Base-by-base conservation (phyloP, 2,888 invertebrate species). In the Chymomyza amoena region DNA sequence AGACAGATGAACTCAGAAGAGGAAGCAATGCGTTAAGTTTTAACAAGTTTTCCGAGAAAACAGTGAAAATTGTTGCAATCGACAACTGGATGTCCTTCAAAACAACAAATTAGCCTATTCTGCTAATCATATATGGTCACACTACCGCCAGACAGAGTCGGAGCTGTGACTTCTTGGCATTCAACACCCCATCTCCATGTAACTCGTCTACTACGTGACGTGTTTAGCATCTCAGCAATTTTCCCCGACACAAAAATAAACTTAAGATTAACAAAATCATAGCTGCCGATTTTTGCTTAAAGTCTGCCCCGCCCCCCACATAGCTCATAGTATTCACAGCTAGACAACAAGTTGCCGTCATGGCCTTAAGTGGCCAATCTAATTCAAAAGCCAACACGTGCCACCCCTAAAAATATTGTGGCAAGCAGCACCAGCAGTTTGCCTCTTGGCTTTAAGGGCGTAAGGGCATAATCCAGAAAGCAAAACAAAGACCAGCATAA, bases 371-470 rank as follows among this genome's bases (percentile, higher is more conserved):
- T 32, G 36, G 57, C 36, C 45, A 61, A 61, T 36, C 54, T 67
- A 51, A 64, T 68, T 69, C 69, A 62, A 66, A 64, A 66, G 59
- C 69, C 60, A 72, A 73, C 68, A 62, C 73, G 64, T 59, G 20
- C 56, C 16, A 2, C 54, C 56, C 50, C 39, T 50, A 15, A 51
- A 51, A 51, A 51, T 67, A 64, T 66, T 73, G 66, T 69, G 39
- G 39, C 39, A 45, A 45, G 13, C 70, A 63, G 70, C 32, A 61
- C 70, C 70, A 67, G 57, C 70, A 74, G 61, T 70, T 74, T 70
- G 73, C 73, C 73, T 51, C 69, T 66, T 59, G 73, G 72, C 72
- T 70, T 70, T 54, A 32, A 45, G 39, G 61, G 61, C 66, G 66
- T 64, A 28, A 15, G n/a, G 52, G 50, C 25, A 52, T 32, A 57